Evolutionary conservation across 2,888 invertebrate species (phyloP).

Genomic region (Lasioglossum malachurum): DNA sequence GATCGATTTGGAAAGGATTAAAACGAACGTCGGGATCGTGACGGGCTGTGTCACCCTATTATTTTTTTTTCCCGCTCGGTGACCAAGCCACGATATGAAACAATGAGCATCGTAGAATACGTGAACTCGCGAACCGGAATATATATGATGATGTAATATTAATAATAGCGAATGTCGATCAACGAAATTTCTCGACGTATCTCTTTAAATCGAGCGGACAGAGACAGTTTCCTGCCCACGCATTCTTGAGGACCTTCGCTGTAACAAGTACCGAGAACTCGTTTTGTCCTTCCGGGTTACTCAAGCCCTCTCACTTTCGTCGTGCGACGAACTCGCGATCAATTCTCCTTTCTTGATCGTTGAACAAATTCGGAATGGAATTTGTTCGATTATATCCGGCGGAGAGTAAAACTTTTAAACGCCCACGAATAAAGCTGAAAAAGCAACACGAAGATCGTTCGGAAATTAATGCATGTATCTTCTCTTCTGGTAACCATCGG

Average conservation of each 20-base stretch:
- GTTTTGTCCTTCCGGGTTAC: conserved; percentile 73
- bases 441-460: no score
- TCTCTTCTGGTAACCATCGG: no score
- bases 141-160: not conserved
- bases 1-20: conserved; percentile 63
- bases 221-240: conserved; percentile 49
- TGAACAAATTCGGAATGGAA: conserved; percentile 41
- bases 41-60: conserved; percentile 17
- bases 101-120: not conserved
- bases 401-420: no score
- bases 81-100: not conserved
- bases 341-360: conserved; percentile 36
- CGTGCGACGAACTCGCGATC: conserved; percentile 79
- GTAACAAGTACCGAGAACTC: conserved; percentile 64
- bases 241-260: conserved; percentile 40
- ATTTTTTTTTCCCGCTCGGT: not conserved
- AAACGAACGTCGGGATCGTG: conserved; percentile 44
- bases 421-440: no score
- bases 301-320: conserved; percentile 82
- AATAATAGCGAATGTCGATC: not conserved
- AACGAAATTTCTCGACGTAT: conserved; percentile 8
- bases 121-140: no score
- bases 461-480: no score
- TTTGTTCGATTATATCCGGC: not conserved
- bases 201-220: conserved; percentile 38